Evolutionary conservation across 2,797 vertebrate species (phyloP).

Genomic region (Coccyzus lansbergi): DNA sequence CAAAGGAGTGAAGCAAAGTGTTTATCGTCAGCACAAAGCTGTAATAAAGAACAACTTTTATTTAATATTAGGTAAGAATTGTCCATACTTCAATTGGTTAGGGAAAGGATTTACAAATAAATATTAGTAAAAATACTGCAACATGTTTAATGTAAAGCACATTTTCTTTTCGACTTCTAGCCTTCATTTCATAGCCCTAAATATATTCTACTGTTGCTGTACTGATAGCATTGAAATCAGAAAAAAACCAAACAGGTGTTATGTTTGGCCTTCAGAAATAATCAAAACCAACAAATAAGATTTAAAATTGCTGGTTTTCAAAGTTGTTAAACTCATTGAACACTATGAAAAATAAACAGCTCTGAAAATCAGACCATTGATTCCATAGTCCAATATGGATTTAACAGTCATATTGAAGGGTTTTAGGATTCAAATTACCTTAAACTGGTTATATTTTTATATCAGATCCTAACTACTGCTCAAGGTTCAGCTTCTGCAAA

Average conservation of each 20-base stretch:
- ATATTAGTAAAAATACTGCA: neutral
- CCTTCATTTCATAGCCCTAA: neutral
- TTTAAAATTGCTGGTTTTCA: neutral
- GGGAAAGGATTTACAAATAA: neutral
- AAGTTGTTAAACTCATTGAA: neutral
- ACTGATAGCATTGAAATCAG: neutral
- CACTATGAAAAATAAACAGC: neutral
- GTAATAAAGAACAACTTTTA: neutral
- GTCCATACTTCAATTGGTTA: fast-evolving
- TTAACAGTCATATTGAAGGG: neutral
- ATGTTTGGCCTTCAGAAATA: neutral
- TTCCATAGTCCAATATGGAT: neutral
- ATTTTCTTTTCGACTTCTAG: fast-evolving
- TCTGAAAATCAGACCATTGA: neutral
- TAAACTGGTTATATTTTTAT: neutral
- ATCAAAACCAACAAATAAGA: neutral
- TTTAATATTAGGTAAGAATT: neutral
- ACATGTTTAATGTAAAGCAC: neutral
- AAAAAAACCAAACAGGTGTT: neutral
- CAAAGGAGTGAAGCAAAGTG: neutral
- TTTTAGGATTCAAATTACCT: neutral
- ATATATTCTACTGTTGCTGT: fast-evolving
- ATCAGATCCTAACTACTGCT: neutral
- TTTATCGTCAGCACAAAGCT: neutral
- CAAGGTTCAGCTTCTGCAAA: neutral